phyloP scores from a whole-genome alignment of 1,140 invertebrate genomes.

The Augochlora pura region DNA sequence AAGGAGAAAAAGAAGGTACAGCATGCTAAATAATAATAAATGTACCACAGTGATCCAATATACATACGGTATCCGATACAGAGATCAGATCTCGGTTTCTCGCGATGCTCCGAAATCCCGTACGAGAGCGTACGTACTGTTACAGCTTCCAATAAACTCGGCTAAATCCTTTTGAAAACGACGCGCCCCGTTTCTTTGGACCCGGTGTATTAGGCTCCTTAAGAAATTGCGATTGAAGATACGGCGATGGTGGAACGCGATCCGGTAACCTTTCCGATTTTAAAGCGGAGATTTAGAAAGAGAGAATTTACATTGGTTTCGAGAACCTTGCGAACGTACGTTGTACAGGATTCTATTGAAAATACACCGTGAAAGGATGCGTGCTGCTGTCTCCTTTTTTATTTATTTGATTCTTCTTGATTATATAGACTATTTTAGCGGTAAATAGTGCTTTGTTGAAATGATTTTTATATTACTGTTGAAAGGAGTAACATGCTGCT shows the following conservation, averaged over 20 bases:
- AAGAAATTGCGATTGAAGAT: slow-evolving; percentile 15
- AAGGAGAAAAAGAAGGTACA: too few species aligned
- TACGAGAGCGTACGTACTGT: too few species aligned
- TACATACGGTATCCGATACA: not conserved
- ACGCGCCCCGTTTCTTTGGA: not conserved
- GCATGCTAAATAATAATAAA: not conserved
- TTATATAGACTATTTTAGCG: too few species aligned
- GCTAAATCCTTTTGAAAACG: slow-evolving; percentile 4
- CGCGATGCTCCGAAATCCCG: not conserved
- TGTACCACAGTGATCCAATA: not conserved
- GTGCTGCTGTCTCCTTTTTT: too few species aligned
- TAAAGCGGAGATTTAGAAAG: not conserved
- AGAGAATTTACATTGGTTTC: not conserved
- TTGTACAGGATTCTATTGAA: too few species aligned
- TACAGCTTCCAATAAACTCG: not conserved
- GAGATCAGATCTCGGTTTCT: not conserved
- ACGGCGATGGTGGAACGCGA: not conserved
- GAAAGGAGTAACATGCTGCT: too few species aligned
- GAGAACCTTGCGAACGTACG: not conserved
- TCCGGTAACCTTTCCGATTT: not conserved
- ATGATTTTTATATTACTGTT: too few species aligned
- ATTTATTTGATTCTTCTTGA: too few species aligned
- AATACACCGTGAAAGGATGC: too few species aligned
- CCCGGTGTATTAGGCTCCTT: not conserved
- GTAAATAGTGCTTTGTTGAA: too few species aligned